Evolutionary conservation across 2,888 invertebrate genomes (phyloP).

Genomic region (Hyposoter didymator): DNA sequence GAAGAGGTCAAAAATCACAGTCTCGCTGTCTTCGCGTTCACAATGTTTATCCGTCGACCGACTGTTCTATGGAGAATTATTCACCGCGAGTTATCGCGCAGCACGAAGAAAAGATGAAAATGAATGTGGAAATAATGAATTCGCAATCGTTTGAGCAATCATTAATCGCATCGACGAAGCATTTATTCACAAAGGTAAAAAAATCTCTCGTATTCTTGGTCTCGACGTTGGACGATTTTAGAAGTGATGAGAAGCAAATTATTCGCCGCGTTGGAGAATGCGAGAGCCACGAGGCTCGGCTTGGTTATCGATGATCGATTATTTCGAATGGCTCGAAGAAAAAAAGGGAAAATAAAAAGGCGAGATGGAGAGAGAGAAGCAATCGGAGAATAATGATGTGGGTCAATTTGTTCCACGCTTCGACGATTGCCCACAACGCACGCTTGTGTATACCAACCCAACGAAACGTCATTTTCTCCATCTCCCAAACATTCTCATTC

Average conservation of each 20-base stretch:
- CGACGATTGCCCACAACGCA: slow-evolving; percentile 64
- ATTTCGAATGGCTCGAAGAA: slow-evolving; percentile 61
- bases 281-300: background rate
- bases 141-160: slow-evolving; percentile 26
- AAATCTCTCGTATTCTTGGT: background rate
- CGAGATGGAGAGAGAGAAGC: slow-evolving; percentile 37
- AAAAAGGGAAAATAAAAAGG: slow-evolving; percentile 34
- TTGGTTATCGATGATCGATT: slow-evolving; percentile 64
- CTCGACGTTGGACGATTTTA: background rate
- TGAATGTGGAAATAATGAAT: slow-evolving; percentile 1
- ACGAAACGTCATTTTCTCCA: slow-evolving; percentile 34
- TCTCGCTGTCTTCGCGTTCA: background rate
- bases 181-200: background rate
- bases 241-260: slow-evolving; percentile 46
- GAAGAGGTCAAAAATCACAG: background rate
- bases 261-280: slow-evolving; percentile 25
- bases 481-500: slow-evolving; percentile 12
- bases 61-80: background rate
- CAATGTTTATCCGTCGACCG: background rate
- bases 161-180: slow-evolving; percentile 42
- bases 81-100: background rate
- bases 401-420: slow-evolving; percentile 70
- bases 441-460: slow-evolving; percentile 13
- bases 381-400: slow-evolving; percentile 67
- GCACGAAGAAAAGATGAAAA: background rate